Conservation (phyloP, 2,888 invertebrate species). For the Lepidocyrtoides sp. region DNA sequence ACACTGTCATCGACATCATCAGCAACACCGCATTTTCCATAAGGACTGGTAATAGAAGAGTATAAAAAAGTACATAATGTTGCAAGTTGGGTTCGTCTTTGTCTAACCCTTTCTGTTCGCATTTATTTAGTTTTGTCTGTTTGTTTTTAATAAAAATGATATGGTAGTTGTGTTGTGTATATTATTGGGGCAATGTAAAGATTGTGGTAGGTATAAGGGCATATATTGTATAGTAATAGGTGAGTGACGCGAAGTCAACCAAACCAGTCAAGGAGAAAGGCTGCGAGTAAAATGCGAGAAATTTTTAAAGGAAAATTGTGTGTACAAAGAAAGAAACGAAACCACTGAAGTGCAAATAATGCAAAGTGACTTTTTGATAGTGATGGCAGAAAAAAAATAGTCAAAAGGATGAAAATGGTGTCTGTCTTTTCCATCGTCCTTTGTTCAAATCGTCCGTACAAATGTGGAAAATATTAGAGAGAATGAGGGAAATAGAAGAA, state of each 20-base stretch:
- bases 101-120: background rate
- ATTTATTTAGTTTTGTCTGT: background rate
- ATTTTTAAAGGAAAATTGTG: background rate
- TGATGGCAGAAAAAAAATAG: no score
- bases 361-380: constrained; percentile 11
- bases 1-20: constrained; percentile 16
- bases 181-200: no score
- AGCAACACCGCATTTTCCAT: no score
- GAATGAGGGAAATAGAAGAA: no score
- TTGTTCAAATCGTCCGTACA: no score
- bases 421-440: no score
- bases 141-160: background rate
- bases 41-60: background rate
- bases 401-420: background rate
- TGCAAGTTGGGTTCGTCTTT: background rate
- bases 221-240: no score
- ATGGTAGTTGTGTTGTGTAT: background rate
- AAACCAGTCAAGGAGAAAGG: no score
- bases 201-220: no score
- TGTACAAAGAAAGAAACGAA: background rate
- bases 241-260: no score
- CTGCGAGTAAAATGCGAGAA: background rate
- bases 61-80: background rate
- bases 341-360: background rate
- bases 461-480: no score